Evolutionary conservation across 2,888 invertebrate species (phyloP).

Genomic region (Timema cristinae): DNA sequence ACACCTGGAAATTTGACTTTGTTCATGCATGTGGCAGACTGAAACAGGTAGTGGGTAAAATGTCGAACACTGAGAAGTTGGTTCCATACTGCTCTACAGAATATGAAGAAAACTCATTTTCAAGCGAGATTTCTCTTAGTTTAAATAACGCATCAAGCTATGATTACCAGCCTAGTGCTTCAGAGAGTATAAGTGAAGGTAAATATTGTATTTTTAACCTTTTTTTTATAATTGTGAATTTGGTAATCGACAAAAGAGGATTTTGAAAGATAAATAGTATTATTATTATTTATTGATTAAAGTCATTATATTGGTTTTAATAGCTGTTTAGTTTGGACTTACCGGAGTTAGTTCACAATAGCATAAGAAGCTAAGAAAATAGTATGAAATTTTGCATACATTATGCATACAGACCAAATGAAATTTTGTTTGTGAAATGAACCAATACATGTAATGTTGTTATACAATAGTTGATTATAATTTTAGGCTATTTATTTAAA

Average conservation of each 20-base stretch:
- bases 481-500: no score
- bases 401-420: background rate
- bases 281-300: no score
- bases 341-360: no score
- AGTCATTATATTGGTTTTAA: no score
- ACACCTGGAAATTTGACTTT: background rate
- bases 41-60: slow-evolving; percentile 4
- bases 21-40: background rate
- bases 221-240: background rate
- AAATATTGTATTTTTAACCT: background rate
- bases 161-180: background rate
- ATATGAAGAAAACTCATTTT: background rate
- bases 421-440: background rate
- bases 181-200: slow-evolving; percentile 4
- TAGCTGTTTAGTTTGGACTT: no score
- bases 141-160: slow-evolving; percentile 3
- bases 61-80: background rate
- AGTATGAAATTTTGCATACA: background rate
- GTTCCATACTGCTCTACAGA: background rate
- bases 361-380: background rate
- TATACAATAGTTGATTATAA: no score
- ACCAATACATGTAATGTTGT: no score
- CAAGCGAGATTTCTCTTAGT: background rate
- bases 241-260: no score
- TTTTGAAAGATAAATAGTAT: no score